These are phyloP conservation scores for Gopherus evgoodei DNA, from an alignment of 2,113 vertebrate genomes.

Conservation along the genomic window DNA sequence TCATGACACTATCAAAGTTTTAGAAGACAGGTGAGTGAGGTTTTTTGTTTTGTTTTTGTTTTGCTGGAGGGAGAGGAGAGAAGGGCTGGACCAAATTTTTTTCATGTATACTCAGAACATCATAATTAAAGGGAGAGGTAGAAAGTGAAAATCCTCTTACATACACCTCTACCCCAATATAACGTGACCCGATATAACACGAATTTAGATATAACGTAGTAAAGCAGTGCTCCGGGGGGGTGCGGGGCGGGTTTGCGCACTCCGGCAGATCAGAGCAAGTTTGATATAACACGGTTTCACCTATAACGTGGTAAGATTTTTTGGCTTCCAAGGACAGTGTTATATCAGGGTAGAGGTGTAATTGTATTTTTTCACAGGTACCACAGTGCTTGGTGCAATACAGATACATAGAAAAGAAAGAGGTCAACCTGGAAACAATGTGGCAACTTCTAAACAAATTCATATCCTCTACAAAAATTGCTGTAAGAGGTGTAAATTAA, in stretches of 20 bases:
- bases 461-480: neutral
- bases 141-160: neutral
- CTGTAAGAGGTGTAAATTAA: neutral
- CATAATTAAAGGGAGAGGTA: neutral
- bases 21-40: conserved; percentile 89
- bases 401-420: neutral
- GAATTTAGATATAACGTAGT: too few species aligned
- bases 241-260: too few species aligned
- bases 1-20: conserved; percentile 88
- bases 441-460: neutral
- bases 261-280: too few species aligned
- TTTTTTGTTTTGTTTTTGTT: neutral
- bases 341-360: neutral
- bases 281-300: too few species aligned
- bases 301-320: too few species aligned
- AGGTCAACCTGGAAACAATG: neutral
- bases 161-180: neutral
- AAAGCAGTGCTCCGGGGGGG: too few species aligned
- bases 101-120: neutral
- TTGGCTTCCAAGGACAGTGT: too few species aligned
- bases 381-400: neutral
- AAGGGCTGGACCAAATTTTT: neutral
- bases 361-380: neutral
- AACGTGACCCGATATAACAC: too few species aligned
- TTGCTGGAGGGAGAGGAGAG: neutral